Base-by-base conservation (phyloP, 1,140 invertebrate genomes). In the Ditylenchus dipsaci region DNA sequence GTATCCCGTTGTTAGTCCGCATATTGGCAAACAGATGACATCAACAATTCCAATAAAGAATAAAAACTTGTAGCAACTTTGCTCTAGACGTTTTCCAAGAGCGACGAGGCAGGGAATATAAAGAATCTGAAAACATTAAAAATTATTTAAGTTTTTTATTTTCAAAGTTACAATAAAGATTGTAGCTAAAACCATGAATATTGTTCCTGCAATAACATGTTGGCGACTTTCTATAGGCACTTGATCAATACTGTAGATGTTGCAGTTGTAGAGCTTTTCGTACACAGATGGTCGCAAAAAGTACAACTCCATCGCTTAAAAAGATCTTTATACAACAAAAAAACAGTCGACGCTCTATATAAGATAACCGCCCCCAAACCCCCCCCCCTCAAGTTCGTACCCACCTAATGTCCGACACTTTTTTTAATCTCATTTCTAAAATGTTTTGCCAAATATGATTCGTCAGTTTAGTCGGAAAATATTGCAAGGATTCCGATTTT, bases 21-120 rank as follows among this genome's bases (percentile, higher is more conserved):
- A 72, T 1, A 72, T 38, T 27, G 29, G 29, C 42, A 69, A 1
- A 11, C 69, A 72, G 26, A 73, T 21, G 19, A 69, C 63, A 53
- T 69, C 68, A 17, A 61, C 49, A 38, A 72, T 72, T 27, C 67
- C 71, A 56, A 69, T 72, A 61, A 63, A 69, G 21, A 74, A 69
- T 42, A 69, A 43, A 21, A 69, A 63, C n/a, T 74, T 70, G 19
- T 69, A 69, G 23, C 68, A 71, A 19, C 33, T 69, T 26, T 53
- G n/a, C 15, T 69, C 53, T 58, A 69, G 61, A 21, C 73, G 68
- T 69, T 69, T n/a, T 38, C 67, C 11, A 71, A 69, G 57, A 17
- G 68, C 67, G 45, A 69, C 26, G 21, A 69, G 59, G 56, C 68
- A 69, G 8, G 68, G 68, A 23, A 69, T 38, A 26, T 69, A 69